A percentile compares a stretch with the other conserved stretches of the same genome.
phyloP scores from a whole-genome alignment of 2,888 invertebrate genomes.

The Listrodromus nycthemerus region DNA sequence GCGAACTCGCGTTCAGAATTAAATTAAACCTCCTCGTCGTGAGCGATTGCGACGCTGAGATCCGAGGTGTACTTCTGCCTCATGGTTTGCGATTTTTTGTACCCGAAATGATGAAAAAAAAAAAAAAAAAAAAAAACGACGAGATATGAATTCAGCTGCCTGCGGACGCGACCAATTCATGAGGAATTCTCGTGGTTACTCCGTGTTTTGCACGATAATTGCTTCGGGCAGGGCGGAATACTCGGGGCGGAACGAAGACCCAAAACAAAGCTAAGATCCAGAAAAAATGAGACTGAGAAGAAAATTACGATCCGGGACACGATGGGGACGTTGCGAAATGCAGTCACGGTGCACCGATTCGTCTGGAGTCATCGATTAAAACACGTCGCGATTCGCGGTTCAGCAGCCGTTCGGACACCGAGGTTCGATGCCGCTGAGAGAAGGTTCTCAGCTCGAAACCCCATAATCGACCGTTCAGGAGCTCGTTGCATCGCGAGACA shows the following conservation, averaged over 20 bases:
- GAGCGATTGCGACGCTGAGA: background rate
- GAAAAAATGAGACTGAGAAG: background rate
- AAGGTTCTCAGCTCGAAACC: constrained; percentile 2
- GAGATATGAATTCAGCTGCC: background rate
- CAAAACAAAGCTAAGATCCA: background rate
- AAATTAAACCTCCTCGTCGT: constrained; percentile 1
- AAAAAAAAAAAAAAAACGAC: background rate
- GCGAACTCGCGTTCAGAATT: constrained; percentile 22
- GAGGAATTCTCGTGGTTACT: background rate
- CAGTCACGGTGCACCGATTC: background rate
- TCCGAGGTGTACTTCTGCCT: background rate
- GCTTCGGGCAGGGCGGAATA: too few relatives aligned
- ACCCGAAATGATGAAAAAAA: too few relatives aligned
- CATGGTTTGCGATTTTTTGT: background rate
- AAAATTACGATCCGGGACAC: background rate
- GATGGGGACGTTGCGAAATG: background rate
- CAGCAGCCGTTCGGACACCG: background rate
- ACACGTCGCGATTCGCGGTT: constrained; percentile 6
- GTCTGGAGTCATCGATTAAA: background rate
- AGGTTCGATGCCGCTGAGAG: background rate
- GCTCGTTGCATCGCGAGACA: constrained; percentile 14
- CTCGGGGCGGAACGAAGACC: too few relatives aligned
- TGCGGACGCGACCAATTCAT: background rate
- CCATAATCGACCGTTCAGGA: constrained; percentile 10
- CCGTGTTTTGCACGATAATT: constrained; percentile 11